Conservation (phyloP, 2,888 invertebrate genomes). For the Macaria notata region DNA sequence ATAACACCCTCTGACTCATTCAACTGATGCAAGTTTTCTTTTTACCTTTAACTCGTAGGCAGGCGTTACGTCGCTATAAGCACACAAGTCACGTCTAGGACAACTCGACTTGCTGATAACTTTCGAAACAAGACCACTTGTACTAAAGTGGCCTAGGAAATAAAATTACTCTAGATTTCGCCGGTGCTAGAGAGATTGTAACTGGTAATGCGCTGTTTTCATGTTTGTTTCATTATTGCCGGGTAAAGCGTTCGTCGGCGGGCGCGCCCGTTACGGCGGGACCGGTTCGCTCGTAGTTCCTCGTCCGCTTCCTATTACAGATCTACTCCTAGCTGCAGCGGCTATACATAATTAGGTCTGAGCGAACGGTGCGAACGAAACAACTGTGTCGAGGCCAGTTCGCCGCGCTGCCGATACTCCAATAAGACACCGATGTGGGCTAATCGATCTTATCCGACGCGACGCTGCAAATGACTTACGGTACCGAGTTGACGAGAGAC, state of each 20-base stretch:
- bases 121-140: slow-evolving; percentile 14
- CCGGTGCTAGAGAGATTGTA: slow-evolving; percentile 1
- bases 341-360: slow-evolving; percentile 55
- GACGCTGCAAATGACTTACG: slow-evolving; percentile 33
- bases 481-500: slow-evolving; percentile 35
- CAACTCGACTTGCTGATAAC: slow-evolving; percentile 12
- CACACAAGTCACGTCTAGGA: slow-evolving; percentile 27
- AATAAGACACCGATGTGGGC: slow-evolving; percentile 41
- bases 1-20: slow-evolving; percentile 58
- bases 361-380: slow-evolving; percentile 58
- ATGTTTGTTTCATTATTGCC: slow-evolving; percentile 27
- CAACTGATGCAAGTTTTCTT: slow-evolving; percentile 32
- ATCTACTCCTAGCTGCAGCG: slow-evolving; percentile 48
- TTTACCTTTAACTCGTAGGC: slow-evolving; percentile 11
- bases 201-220: slow-evolving; percentile 17
- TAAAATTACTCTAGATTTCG: slow-evolving; percentile 1
- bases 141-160: slow-evolving; percentile 2
- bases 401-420: slow-evolving; percentile 35
- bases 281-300: slow-evolving; percentile 56
- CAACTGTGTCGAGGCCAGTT: slow-evolving; percentile 67
- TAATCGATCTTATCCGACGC: slow-evolving; percentile 47
- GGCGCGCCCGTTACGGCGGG: slow-evolving; percentile 36
- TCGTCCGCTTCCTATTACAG: slow-evolving; percentile 57
- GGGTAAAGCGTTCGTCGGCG: slow-evolving; percentile 30
- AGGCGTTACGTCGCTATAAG: slow-evolving; percentile 1